phyloP scores from a whole-genome alignment of 1,140 invertebrate species.

The Formica selysi region DNA sequence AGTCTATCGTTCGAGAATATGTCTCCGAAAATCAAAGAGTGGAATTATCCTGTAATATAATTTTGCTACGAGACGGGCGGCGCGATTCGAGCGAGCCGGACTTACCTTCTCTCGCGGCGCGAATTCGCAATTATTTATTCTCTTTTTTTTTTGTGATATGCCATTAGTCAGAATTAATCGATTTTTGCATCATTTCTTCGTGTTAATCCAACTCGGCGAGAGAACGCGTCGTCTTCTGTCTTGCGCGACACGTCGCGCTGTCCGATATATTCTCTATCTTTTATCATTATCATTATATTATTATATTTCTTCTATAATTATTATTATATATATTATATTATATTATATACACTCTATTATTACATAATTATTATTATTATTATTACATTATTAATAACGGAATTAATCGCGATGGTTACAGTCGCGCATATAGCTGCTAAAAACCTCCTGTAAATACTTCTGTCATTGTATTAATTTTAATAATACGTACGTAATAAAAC shows the following conservation, averaged over 20 bases:
- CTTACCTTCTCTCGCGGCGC: conserved; percentile 40
- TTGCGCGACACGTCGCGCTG: conserved; percentile 41
- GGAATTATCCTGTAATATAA: conserved; percentile 67
- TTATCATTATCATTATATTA: conserved; percentile 59
- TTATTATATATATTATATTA: conserved; percentile 58
- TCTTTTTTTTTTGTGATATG: conserved; percentile 46
- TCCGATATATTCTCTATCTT: conserved; percentile 73
- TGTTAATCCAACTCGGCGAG: conserved; percentile 27
- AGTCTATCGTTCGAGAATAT: conserved; percentile 12
- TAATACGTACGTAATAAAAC: conserved; percentile 81
- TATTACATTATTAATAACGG: conserved; percentile 75
- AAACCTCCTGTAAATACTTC: conserved; percentile 80
- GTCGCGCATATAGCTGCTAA: conserved; percentile 74
- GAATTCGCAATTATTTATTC: conserved; percentile 72
- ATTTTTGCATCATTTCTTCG: conserved; percentile 35
- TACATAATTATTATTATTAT: conserved; percentile 56
- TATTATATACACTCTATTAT: conserved; percentile 48
- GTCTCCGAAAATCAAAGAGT: conserved; percentile 61
- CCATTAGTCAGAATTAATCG: conserved; percentile 68
- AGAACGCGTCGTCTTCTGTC: conserved; percentile 26
- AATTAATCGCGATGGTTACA: conserved; percentile 76
- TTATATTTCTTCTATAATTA: conserved; percentile 52
- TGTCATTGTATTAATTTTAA: conserved; percentile 84
- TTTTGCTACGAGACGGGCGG: conserved; percentile 66
- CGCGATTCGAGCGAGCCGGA: conserved; percentile 32